phyloP scores from a whole-genome alignment of 1,140 invertebrate genomes.

The Meloidogyne chitwoodi region DNA sequence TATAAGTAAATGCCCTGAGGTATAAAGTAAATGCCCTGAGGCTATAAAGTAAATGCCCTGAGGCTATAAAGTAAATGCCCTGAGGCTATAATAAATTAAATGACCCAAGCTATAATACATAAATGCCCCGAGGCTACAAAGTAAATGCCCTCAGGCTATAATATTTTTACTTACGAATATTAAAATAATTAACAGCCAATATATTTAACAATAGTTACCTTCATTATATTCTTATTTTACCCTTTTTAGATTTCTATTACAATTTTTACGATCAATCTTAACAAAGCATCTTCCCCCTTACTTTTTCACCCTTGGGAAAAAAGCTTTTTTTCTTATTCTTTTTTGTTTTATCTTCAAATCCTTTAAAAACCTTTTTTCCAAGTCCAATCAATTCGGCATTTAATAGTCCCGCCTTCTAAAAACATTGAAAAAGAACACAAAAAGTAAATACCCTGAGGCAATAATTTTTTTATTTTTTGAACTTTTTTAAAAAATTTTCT shows the following conservation, averaged over 20 bases:
- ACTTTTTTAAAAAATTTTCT: not conserved
- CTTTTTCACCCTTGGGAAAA: not conserved
- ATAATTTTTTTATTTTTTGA: not conserved
- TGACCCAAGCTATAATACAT: too few relatives aligned
- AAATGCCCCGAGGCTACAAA: too few relatives aligned
- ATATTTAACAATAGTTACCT: too few relatives aligned
- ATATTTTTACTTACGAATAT: too few relatives aligned
- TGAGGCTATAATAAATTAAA: too few relatives aligned
- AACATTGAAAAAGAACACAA: not conserved
- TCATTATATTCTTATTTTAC: not conserved
- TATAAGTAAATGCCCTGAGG: too few relatives aligned
- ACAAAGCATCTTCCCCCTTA: not conserved
- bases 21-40: too few relatives aligned
- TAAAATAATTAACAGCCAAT: too few relatives aligned
- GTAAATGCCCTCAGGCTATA: too few relatives aligned
- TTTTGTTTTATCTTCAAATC: not conserved
- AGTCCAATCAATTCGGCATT: not conserved
- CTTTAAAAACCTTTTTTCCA: not conserved
- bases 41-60: too few relatives aligned
- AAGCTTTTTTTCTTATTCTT: not conserved
- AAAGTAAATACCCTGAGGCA: not conserved
- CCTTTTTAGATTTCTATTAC: not conserved
- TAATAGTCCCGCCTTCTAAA: not conserved
- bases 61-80: too few relatives aligned
- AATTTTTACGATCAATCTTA: not conserved